These are phyloP conservation scores for Junco hyemalis DNA, from an alignment of 2,113 vertebrate species.

Conservation along the genomic window DNA sequence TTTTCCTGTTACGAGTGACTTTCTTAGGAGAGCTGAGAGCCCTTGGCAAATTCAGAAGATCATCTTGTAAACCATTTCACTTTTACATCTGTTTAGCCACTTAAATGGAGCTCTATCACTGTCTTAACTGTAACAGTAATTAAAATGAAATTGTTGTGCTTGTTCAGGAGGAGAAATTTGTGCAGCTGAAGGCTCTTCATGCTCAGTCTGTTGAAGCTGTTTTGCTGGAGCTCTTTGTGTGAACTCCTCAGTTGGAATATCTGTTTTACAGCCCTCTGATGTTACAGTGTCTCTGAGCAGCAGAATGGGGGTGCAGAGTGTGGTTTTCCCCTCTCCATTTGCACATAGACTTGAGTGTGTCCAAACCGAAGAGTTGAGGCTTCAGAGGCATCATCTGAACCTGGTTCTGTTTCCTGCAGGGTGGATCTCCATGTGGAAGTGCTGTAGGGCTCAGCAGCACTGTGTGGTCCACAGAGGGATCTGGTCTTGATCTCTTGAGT, in stretches of 20 bases:
- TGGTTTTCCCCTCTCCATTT: not conserved
- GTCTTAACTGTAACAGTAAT: not conserved
- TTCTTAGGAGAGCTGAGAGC: not conserved
- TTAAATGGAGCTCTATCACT: not conserved
- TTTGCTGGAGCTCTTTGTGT: not conserved
- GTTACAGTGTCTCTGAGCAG: not conserved
- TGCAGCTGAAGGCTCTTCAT: not conserved
- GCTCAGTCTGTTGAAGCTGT: not conserved
- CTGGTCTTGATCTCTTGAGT: not conserved
- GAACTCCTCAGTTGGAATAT: not conserved
- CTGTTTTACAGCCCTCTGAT: not conserved
- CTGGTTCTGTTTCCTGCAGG: not conserved
- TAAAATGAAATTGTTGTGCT: not conserved
- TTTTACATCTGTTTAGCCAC: not conserved
- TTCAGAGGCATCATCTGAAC: not conserved
- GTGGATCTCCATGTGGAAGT: not conserved
- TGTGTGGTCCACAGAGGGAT: accelerated
- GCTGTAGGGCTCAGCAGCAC: not conserved
- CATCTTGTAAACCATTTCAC: not conserved
- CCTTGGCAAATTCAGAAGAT: not conserved
- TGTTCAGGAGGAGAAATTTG: not conserved
- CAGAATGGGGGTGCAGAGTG: not conserved
- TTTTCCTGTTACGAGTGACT: not conserved
- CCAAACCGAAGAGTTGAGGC: not conserved
- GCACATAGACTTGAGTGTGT: not conserved